Evolutionary conservation across 2,113 vertebrate genomes (phyloP), one percentile per base, ranked within the genome.

Genomic region (Calyptomena viridis): DNA sequence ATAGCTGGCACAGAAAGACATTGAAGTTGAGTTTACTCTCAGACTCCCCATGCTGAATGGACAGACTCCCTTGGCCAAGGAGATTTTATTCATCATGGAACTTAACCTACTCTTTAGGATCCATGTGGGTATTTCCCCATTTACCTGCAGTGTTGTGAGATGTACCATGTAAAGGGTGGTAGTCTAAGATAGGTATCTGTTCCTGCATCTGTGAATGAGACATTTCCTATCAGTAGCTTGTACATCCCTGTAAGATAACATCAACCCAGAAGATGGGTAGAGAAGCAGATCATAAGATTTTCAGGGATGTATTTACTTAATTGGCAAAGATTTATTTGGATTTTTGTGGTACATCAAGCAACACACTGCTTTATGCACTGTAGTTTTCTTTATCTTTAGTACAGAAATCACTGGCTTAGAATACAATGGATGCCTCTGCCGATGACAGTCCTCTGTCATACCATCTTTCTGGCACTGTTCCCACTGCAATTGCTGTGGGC

Each of bases 201-300:
- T 66, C 30, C 71, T 76, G 52, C 12, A 39, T 14, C 49, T 47
- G 23, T 67, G 42, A n/a, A 39, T 63, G 17, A 58, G 56, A 49
- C 19, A 13, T 75, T 59, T 71, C 62, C 53, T 79, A 2, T 14
- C 4, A 1, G 13, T 15, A 73, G 15, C 30, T 82, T 84, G 19
- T n/a, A 23, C 0, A 0, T 19, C 44, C 9, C 71, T 30, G 31
- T 53, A 73, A 78, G 10, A 35, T 1, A 37, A 8, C 30, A 22
- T 52, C 53, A 67, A n/a, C 58, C 27, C 37, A 11, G 1, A 1
- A 35, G 71, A 80, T 52, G 25, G 19, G 27, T 8, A 40, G 7
- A 58, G 30, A 39, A 78, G 47, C 24, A 49, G 52, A 22, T 58
- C 33, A 20, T 37, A 46, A 5, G n/a, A 20, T 40, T 87, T 64